phyloP scores from a whole-genome alignment of 92 coral and sea anemone genomes.

The Siderastrea radians region DNA sequence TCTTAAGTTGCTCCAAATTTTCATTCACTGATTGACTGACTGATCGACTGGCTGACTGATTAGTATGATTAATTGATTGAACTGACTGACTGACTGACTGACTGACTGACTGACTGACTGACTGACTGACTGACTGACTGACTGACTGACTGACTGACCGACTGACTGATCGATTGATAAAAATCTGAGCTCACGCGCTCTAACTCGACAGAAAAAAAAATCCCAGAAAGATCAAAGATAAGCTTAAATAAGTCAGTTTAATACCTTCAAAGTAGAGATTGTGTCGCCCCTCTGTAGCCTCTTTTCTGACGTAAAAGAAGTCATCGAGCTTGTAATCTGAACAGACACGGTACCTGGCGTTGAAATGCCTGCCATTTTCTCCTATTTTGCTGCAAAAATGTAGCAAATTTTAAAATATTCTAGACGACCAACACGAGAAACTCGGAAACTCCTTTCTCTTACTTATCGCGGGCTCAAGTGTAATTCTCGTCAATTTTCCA shows the following conservation, averaged over 20 bases:
- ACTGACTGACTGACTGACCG: neutral
- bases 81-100: neutral
- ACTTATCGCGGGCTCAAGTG: constrained; percentile 74
- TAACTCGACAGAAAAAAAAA: neutral
- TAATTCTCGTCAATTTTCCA: neutral
- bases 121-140: neutral
- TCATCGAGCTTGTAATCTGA: constrained; percentile 87
- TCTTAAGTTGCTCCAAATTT: too few species aligned
- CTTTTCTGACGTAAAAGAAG: constrained; percentile 93
- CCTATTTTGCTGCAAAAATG: neutral
- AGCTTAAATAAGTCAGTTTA: too few species aligned
- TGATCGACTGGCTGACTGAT: too few species aligned
- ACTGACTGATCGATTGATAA: neutral
- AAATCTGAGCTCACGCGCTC: too few species aligned
- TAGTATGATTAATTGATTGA: too few species aligned
- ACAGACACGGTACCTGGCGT: constrained; percentile 81
- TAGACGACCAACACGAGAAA: neutral
- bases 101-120: neutral
- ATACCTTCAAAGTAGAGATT: constrained; percentile 87
- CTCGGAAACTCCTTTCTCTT: neutral
- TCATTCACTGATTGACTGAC: neutral
- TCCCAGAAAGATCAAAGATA: neutral
- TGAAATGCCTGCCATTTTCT: constrained; percentile 68
- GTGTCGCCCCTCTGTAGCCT: constrained; percentile 87
- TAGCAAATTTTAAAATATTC: neutral